Conservation (phyloP, 2,797 vertebrate species). For the Channallabes apus region DNA sequence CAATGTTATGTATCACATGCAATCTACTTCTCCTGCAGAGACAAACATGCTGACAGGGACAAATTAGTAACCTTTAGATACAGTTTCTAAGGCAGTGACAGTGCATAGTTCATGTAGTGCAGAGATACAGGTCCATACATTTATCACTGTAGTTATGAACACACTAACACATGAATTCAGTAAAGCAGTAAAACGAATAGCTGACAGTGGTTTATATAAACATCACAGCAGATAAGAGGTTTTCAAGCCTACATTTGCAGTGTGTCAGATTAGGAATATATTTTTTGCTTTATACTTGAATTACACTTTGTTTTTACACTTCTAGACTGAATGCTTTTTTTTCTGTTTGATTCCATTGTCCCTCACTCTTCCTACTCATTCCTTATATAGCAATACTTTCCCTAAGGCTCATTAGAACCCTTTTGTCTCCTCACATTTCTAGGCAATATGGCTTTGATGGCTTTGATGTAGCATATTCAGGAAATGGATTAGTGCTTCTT, state of each 20-base stretch:
- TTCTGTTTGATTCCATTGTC: too few relatives aligned
- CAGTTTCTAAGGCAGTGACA: not conserved
- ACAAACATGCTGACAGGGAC: too few relatives aligned
- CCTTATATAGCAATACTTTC: too few relatives aligned
- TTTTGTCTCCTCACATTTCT: too few relatives aligned
- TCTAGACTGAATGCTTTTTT: too few relatives aligned
- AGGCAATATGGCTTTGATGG: too few relatives aligned
- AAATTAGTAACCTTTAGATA: not conserved
- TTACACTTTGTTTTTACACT: not conserved
- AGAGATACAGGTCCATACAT: not conserved
- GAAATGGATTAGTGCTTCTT: too few relatives aligned
- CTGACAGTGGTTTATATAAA: not conserved
- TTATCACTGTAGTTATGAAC: not conserved
- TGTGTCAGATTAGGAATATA: not conserved
- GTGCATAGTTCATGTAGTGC: not conserved
- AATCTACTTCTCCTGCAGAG: not conserved
- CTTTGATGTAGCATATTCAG: too few relatives aligned
- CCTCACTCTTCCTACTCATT: too few relatives aligned
- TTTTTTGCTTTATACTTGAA: not conserved
- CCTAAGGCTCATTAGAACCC: too few relatives aligned
- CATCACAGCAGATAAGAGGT: not conserved
- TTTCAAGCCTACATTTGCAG: not conserved
- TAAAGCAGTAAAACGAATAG: not conserved
- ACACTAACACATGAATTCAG: not conserved
- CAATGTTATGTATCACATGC: not conserved